Base-by-base conservation (phyloP, 2,113 vertebrate species). In the Sapajus apella region DNA sequence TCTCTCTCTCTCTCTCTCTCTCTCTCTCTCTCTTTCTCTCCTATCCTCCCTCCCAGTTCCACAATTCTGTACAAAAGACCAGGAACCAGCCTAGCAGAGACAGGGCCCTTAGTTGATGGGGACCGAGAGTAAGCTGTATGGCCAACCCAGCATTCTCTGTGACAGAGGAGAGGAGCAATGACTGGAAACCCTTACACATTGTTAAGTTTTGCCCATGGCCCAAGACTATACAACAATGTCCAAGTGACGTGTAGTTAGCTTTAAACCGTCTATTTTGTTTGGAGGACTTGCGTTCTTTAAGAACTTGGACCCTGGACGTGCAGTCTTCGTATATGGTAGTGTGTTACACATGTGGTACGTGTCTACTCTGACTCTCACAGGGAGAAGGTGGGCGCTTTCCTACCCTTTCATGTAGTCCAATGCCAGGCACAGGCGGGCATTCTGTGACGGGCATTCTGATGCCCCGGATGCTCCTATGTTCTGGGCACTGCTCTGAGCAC, bases 321-420 rank as follows among this genome's bases (percentile, higher is more conserved):
- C 68, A 7, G 45, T 20, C 35, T 37, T 37, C 52, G 40, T 68
- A 45, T 61, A 35, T 25, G 4, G 1, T 13, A 7, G 13, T 0
- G 18, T 30, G 17, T 27, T 12, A 8, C 2, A 17, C 9, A 40
- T 0, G n/a, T 2, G 20, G 32, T 16, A 1, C 0, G 21, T 8
- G 0, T 40, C 20, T 35, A 0, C 43, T 58, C 13, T 18, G 6
- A 6, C 6, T 3, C 1, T 21, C 13, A 8, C 7, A 20, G 21
- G 61, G 70, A 52, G 32, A 21, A 6, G 0, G 1, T 5, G 3
- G 13, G 1, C 14, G 81, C 21, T 30, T 7, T n/a, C 11, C n/a
- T 45, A 0, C 1, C 17, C 25, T 17, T 7, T 40, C 6, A 0
- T 0, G 13, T 45, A 3, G 6, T 6, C 8, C 17, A 0, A 4